Conservation (phyloP, 37 sponge, comb jelly and placozoan species). For the Halichondria panicea region DNA sequence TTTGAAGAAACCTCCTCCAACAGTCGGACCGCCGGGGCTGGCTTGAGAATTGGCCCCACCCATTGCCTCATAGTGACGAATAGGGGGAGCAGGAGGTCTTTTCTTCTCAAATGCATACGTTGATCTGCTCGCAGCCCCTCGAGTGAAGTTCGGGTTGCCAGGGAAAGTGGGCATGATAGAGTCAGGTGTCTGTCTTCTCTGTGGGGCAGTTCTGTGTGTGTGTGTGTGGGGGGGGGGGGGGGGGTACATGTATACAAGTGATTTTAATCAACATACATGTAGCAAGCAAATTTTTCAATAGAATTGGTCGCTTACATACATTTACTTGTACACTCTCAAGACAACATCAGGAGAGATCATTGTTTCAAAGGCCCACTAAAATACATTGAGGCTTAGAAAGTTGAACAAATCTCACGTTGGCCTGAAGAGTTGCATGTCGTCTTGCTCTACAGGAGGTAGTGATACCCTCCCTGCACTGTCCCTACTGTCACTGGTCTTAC, state of each 20-base stretch:
- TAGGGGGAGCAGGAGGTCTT: constrained; percentile 25
- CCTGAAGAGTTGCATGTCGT: background rate
- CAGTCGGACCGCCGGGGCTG: background rate
- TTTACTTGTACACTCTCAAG: too few species aligned
- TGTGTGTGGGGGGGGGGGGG: constrained; percentile 1
- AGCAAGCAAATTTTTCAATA: background rate
- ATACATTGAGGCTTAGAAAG: too few species aligned
- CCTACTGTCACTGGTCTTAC: background rate
- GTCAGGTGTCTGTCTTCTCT: constrained; percentile 14
- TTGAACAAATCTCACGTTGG: background rate
- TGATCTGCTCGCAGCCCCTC: constrained; percentile 43
- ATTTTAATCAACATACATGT: background rate
- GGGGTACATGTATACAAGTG: background rate
- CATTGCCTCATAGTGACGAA: constrained; percentile 7
- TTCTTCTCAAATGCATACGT: constrained; percentile 70
- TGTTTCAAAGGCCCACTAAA: too few species aligned
- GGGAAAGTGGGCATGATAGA: constrained; percentile 31
- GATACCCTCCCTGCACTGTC: background rate
- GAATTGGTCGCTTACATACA: too few species aligned
- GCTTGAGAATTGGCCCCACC: constrained; percentile 31
- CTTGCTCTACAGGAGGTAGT: background rate
- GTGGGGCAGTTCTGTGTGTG: constrained; percentile 63
- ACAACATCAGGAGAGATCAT: background rate
- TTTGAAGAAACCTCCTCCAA: constrained; percentile 59
- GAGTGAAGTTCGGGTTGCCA: constrained; percentile 36